Evolutionary conservation across 2,888 invertebrate genomes (phyloP), one percentile per base, ranked within the genome.

Genomic region (Cephus nigrinus): DNA sequence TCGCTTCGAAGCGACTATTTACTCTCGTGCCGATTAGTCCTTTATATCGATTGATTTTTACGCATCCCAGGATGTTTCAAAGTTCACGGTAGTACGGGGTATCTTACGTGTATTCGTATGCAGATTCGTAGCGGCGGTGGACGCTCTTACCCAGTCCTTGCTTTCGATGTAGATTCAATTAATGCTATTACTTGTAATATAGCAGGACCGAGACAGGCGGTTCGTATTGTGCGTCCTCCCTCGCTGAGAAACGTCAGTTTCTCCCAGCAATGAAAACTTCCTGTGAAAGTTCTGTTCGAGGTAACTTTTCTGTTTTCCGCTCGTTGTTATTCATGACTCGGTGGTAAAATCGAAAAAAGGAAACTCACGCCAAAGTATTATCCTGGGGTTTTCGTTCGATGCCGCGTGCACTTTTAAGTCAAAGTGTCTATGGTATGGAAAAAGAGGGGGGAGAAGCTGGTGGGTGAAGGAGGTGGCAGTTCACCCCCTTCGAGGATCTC

Each of bases 301-400:
- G 4, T 77, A 88, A 88, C 83, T 87, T 88, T 87, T 84, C 82
- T 86, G 86, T 87, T 87, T 88, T 86, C 86, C 85, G 84, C 85
- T 87, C 86, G 87, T 88, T 88, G 88, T 86, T 88, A 88, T 88
- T 88, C 88, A 88, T 88, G 87, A 84, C 84, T 81, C 82, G 82
- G 81, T 84, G 82, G 84, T 85, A 87, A 88, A 88, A 88, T 88
- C 84, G 87, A 32, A 31, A 40, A 40, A 30, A 35, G 31, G n/a
- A 78, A 86, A 85, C 80, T 86, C 82, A 75, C 75, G 80, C 72
- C 80, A 79, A 84, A 86, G 86, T 83, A 86, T 85, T 86, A 86
- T 86, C 84, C 85, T 81, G 78, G 83, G 82, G 85, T 85, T 85
- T 85, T 85, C 80, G 83, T 84, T 82, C 85, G 81, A 80, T 82